These are phyloP conservation scores for Poeciliopsis occidentalis DNA, from an alignment of 2,113 vertebrate genomes.

Conservation along the genomic window DNA sequence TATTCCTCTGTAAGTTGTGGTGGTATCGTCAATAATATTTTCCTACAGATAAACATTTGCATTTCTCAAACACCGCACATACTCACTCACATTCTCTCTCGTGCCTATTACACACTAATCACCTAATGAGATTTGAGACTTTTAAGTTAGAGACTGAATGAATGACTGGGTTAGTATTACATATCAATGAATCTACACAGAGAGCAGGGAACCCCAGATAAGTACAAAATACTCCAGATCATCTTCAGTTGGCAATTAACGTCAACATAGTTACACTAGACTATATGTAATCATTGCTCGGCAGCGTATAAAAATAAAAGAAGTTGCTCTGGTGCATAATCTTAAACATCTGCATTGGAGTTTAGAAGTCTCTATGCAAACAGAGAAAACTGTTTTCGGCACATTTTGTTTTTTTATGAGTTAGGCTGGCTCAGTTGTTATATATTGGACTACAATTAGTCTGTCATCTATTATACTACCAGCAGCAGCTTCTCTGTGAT, in stretches of 20 bases:
- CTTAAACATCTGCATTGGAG: constrained; percentile 66
- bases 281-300: constrained; percentile 71
- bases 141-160: constrained; percentile 40
- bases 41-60: constrained; percentile 67
- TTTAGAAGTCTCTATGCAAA: constrained; percentile 57
- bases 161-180: constrained; percentile 38
- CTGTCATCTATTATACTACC: constrained; percentile 43
- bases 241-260: constrained; percentile 71
- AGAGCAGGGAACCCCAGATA: constrained; percentile 63
- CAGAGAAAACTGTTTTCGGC: constrained; percentile 55
- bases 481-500: constrained; percentile 58
- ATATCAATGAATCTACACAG: constrained; percentile 41
- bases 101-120: constrained; percentile 56
- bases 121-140: constrained; percentile 39
- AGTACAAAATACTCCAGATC: constrained; percentile 71
- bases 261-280: constrained; percentile 69
- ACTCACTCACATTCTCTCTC: constrained; percentile 42
- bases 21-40: constrained; percentile 55
- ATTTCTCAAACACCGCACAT: constrained; percentile 39
- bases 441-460: constrained; percentile 47
- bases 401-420: constrained; percentile 45
- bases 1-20: constrained; percentile 24
- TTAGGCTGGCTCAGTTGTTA: constrained; percentile 69
- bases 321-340: constrained; percentile 79
- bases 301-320: constrained; percentile 80